A percentile compares a stretch with the other conserved stretches of the same genome.
These are phyloP conservation scores for Rynchops niger DNA, from an alignment of 2,113 vertebrate genomes.

Conservation along the genomic window DNA sequence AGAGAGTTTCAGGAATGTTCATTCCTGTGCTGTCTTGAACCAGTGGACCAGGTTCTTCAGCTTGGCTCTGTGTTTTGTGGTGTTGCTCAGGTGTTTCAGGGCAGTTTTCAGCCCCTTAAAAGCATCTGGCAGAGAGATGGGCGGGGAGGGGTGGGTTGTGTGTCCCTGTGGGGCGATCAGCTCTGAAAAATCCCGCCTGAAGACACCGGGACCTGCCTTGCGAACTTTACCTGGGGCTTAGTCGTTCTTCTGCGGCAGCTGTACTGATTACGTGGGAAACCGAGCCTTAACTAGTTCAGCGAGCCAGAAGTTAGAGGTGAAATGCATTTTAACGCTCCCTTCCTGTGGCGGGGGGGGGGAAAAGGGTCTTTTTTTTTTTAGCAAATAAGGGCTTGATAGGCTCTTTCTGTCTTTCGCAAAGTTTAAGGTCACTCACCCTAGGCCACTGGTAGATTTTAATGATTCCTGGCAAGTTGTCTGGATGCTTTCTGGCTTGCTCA, in stretches of 20 bases:
- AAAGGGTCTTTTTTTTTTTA: not conserved
- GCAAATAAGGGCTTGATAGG: not conserved
- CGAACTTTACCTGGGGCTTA: not conserved
- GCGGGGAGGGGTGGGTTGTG: too few relatives aligned
- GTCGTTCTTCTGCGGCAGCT: not conserved
- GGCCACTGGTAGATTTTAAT: not conserved
- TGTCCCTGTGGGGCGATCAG: not conserved
- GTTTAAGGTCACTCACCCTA: not conserved
- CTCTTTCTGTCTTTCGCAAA: not conserved
- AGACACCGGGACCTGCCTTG: not conserved
- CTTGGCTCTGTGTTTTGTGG: not conserved
- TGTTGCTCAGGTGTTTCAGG: not conserved
- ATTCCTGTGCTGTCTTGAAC: not conserved
- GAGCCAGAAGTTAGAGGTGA: not conserved
- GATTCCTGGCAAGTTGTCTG: not conserved
- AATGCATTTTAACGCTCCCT: not conserved
- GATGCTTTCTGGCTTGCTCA: not conserved
- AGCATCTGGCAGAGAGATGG: not conserved
- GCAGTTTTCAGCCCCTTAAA: not conserved
- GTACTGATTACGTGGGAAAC: not conserved
- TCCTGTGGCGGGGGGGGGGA: fast-evolving
- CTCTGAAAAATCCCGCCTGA: not conserved
- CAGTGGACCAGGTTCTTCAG: not conserved
- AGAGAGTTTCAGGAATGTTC: not conserved
- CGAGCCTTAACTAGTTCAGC: not conserved